Base-by-base conservation (phyloP, 2,888 invertebrate genomes). In the Eupsilia transversa region DNA sequence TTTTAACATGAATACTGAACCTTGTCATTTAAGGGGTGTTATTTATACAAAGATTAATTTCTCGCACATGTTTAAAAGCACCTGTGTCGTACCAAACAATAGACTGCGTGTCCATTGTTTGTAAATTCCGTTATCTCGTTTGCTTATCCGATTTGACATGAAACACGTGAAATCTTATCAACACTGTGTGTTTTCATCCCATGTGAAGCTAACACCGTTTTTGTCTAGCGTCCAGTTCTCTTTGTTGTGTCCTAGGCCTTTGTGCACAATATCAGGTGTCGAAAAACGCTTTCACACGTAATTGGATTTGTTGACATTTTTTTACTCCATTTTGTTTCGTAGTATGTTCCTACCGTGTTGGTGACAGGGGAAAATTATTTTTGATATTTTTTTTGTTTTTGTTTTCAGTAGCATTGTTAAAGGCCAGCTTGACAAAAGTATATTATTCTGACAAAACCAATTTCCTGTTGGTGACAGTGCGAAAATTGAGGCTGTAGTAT, bases 191-290 rank as follows among this genome's bases (percentile, higher is more conserved):
- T 82, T 70, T 64, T 57, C 14, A 74, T 59, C 10, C 30, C 17
- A 46, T 63, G 49, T 49, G 54, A 30, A 20, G 59, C 27, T 68
- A 30, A 43, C n/a, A 60, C 9, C 20, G 23, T 41, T 41, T 66
- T 65, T 46, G 61, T 30, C 46, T 17, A 43, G 30, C 52, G 17
- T 49, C 27, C 46, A 49, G 64, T 33, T 52, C 12, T 20, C 38
- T 61, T 69, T 77, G 70, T 69, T 77, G 67, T 27, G 30, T 27
- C 2, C 56, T 75, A 66, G 33, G 61, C 43, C 33, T 82, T 82
- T 77, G 71, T 70, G 49, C n/a, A 49, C 66, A 69, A 71, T 60
- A 80, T 73, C 61, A 66, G 57, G 77, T 82, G 56, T 60, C 65
- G 17, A 59, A 56, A 52, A 78, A 74, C 43, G 66, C 49, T 52